Conservation (phyloP, 2,113 vertebrate species). For the Ammodytes dubius region DNA sequence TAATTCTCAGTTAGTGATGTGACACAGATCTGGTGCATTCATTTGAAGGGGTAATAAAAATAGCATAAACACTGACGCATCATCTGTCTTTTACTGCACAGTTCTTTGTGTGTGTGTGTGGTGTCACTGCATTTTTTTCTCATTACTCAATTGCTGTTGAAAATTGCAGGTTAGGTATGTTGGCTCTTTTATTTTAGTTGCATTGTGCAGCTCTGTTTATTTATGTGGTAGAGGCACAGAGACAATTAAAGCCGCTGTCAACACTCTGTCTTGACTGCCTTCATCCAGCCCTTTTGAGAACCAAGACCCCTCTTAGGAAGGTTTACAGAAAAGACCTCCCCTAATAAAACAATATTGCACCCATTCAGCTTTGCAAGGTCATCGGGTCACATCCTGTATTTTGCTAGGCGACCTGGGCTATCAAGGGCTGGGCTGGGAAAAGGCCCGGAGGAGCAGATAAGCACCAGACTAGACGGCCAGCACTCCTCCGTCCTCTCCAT, state of each 20-base stretch:
- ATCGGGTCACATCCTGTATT: constrained; percentile 82
- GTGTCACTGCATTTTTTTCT: background rate
- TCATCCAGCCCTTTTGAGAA: constrained; percentile 33
- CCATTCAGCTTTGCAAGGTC: constrained; percentile 69
- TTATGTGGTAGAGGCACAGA: background rate
- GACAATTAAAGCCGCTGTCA: background rate
- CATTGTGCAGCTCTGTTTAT: background rate
- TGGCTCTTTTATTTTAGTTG: background rate
- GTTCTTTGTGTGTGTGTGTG: background rate
- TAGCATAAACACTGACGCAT: constrained; percentile 13
- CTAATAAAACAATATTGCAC: constrained; percentile 73
- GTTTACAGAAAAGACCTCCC: constrained; percentile 56
- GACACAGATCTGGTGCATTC: background rate
- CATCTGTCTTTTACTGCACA: constrained; percentile 28
- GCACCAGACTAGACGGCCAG: constrained; percentile 70
- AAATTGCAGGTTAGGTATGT: background rate
- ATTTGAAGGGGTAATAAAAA: constrained; percentile 41
- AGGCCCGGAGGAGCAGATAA: constrained; percentile 71
- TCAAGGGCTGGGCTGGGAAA: constrained; percentile 79
- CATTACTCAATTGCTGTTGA: background rate
- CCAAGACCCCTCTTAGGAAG: constrained; percentile 28
- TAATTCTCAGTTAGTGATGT: background rate
- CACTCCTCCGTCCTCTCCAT: constrained; percentile 61
- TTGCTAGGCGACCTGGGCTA: constrained; percentile 75
- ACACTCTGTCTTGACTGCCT: constrained; percentile 19